Conservation (phyloP, 1,140 invertebrate genomes). For the Lysiphlebus fabarum region DNA sequence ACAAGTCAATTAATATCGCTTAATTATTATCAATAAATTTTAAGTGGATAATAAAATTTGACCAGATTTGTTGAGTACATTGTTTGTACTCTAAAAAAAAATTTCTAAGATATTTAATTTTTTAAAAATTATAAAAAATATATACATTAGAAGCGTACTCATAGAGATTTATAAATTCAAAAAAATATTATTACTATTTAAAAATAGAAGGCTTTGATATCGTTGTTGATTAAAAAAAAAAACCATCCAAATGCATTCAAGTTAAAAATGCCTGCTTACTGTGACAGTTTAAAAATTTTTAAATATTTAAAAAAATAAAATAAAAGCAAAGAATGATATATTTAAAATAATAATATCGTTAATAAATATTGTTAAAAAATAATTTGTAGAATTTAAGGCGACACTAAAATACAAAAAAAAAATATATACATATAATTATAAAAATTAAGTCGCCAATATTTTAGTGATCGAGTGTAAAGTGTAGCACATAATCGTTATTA, state of each 20-base stretch:
- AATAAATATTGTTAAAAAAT: constrained; percentile 18
- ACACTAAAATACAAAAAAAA: not conserved
- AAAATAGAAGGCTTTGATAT: too few species aligned
- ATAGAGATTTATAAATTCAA: too few species aligned
- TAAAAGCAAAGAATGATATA: not conserved
- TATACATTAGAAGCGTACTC: too few species aligned
- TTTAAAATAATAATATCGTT: constrained; percentile 1
- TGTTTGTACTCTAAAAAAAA: constrained; percentile 4
- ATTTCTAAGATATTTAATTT: not conserved
- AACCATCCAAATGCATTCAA: too few species aligned
- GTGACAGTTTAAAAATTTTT: not conserved
- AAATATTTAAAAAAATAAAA: not conserved
- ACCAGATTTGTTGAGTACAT: not conserved
- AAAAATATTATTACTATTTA: too few species aligned
- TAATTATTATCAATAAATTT: too few species aligned
- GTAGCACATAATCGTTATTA: constrained; percentile 10
- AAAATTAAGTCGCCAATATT: not conserved
- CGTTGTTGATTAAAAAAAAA: too few species aligned
- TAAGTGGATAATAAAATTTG: too few species aligned
- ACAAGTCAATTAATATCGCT: constrained; percentile 12
- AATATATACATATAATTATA: too few species aligned
- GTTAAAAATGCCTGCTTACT: too few species aligned
- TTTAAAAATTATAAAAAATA: not conserved
- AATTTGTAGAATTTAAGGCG: constrained; percentile 12
- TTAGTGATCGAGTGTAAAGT: constrained; percentile 10